Evolutionary conservation across 1,140 invertebrate genomes (phyloP).

Genomic region (Neotoxoptera formosana): DNA sequence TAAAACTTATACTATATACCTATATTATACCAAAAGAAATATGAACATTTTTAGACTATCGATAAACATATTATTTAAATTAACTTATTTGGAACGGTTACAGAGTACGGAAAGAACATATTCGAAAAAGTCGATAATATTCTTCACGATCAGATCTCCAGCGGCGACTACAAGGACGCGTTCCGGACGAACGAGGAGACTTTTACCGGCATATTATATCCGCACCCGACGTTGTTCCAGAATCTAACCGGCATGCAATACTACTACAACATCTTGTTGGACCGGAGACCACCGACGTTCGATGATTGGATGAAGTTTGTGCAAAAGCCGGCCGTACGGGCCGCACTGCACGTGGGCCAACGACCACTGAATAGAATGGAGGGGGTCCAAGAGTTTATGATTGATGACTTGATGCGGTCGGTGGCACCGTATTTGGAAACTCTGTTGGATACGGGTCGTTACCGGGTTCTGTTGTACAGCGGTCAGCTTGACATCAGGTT

Average conservation of each 20-base stretch:
- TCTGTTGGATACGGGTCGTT: conserved; percentile 68
- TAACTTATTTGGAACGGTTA: not conserved
- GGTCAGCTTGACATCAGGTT: conserved; percentile 83
- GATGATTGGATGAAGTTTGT: conserved; percentile 66
- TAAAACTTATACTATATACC: too few species aligned
- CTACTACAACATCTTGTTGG: conserved; percentile 81
- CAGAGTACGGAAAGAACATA: not conserved
- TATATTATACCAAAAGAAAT: too few species aligned
- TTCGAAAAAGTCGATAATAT: not conserved
- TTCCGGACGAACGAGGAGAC: conserved; percentile 53
- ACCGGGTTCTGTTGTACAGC: conserved; percentile 78
- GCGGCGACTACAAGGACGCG: conserved; percentile 58
- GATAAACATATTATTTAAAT: too few species aligned
- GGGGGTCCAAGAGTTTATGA: conserved; percentile 68
- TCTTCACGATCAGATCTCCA: conserved; percentile 44
- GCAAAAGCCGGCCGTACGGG: conserved; percentile 59
- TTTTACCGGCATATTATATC: not conserved
- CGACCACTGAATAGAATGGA: conserved; percentile 65
- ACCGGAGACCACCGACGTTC: not conserved
- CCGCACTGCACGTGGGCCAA: conserved; percentile 86
- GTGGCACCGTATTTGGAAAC: conserved; percentile 74
- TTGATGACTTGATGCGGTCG: not conserved
- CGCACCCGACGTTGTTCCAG: conserved; percentile 66
- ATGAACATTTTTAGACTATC: too few species aligned
- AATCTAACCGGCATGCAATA: conserved; percentile 80